These are phyloP conservation scores for Jaculus jaculus DNA, from an alignment of 2,113 vertebrate species.

Conservation along the genomic window DNA sequence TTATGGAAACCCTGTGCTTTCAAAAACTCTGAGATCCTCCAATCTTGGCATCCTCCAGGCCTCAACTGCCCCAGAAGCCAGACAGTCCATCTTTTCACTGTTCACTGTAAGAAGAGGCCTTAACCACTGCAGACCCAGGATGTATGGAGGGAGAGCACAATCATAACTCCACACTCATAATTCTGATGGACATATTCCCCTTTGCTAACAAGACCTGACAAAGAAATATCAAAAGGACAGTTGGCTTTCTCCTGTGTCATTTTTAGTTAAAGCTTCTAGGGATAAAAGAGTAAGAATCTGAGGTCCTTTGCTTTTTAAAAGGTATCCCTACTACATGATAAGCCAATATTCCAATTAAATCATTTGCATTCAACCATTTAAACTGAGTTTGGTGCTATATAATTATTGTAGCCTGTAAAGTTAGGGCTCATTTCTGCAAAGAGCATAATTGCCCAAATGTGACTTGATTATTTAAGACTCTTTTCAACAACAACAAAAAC, in stretches of 20 bases:
- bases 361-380: slow-evolving; percentile 60
- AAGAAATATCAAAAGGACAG: slow-evolving; percentile 34
- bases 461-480: slow-evolving; percentile 68
- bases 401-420: slow-evolving; percentile 60
- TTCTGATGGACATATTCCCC: not conserved
- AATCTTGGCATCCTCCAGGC: not conserved
- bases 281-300: not conserved
- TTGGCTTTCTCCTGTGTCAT: not conserved
- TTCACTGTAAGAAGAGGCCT: not conserved
- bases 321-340: slow-evolving; percentile 42
- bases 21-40: not conserved
- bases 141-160: not conserved
- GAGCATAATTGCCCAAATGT: slow-evolving; percentile 59
- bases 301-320: slow-evolving; percentile 31
- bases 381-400: slow-evolving; percentile 36
- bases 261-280: not conserved
- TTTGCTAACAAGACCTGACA: slow-evolving; percentile 9
- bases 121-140: not conserved
- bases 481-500: slow-evolving; percentile 14
- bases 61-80: not conserved
- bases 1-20: not conserved
- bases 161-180: not conserved
- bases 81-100: not conserved
- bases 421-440: slow-evolving; percentile 60
- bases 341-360: slow-evolving; percentile 64